Base-by-base conservation (phyloP, 2,797 vertebrate species). In the Poecilia gillii region DNA sequence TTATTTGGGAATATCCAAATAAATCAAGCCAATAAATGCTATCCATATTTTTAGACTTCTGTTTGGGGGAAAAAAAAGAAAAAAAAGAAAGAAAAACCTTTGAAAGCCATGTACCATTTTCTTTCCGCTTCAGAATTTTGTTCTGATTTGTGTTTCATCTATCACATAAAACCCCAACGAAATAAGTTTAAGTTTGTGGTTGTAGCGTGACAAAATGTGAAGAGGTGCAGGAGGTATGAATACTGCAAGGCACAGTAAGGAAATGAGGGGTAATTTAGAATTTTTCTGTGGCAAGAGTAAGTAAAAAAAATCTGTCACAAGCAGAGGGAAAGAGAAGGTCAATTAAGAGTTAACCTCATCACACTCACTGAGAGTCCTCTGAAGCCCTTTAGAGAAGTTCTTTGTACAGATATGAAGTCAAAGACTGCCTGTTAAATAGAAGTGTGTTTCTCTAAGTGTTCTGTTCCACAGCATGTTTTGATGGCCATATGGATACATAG, bases 401-500 rank as follows among this genome's bases (percentile, higher is more conserved):
- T 39, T 83, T 83, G 57, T 79, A 78, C 70, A 82, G 84, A 85
- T 81, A 76, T 14, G 25, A n/a, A 57, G 13, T 28, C 31, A 5
- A 74, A 79, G 11, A 78, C 81, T 72, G 74, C 51, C 62, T 81
- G 25, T 45, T 77, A 20, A 76, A 74, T 73, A 78, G 28, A 82
- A 76, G 64, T 71, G 71, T 51, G 55, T 76, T 83, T 64, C 76
- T 76, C 68, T 49, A 75, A 78, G 74, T 80, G 75, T 72, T 70
- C 78, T 57, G 57, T 73, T 83, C 76, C 23, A 41, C 78, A 82
- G 80, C 82, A 82, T 87, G 87, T 83, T 86, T 84, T 78, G 77
- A 85, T 82, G 76, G 84, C 88, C 87, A 89, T 91, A 90, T 89
- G 89, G 84, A 66, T 41, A 3, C 41, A 72, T 12, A 83, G 76